These are phyloP conservation scores for Furcifer pardalis DNA, from an alignment of 2,797 vertebrate species.

Conservation along the genomic window DNA sequence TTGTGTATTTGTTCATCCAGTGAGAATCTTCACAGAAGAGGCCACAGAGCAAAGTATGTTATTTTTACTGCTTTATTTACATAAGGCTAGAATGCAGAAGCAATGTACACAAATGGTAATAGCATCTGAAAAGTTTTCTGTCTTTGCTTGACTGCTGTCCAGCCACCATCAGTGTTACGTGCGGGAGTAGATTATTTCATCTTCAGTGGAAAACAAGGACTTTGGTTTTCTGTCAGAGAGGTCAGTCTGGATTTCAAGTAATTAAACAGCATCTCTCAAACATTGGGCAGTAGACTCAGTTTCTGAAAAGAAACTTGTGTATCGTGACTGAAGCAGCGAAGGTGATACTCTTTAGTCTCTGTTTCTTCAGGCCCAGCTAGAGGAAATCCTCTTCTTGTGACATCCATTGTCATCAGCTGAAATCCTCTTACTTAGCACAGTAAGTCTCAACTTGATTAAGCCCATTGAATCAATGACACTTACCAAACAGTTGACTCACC, in stretches of 20 bases:
- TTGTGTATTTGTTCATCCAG: slow-evolving; percentile 4
- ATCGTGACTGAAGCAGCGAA: not conserved
- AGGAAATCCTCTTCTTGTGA: no score
- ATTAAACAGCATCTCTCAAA: not conserved
- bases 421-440: no score
- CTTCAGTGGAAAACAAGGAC: not conserved
- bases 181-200: slow-evolving; percentile 5
- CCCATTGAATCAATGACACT: no score
- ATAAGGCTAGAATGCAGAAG: slow-evolving; percentile 7
- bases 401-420: no score
- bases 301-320: not conserved
- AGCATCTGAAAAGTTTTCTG: not conserved
- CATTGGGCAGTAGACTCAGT: not conserved
- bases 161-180: not conserved
- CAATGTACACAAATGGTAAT: slow-evolving; percentile 1
- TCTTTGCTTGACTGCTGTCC: slow-evolving; percentile 11
- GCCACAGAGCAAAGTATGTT: not conserved
- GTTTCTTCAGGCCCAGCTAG: not conserved
- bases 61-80: slow-evolving; percentile 6
- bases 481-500: no score
- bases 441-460: no score
- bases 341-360: not conserved
- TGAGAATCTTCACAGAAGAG: not conserved
- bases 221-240: not conserved
- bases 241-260: not conserved